Evolutionary conservation across 1,140 invertebrate species (phyloP), one percentile per base, ranked within the genome.

Genomic region (Lordiphosa collinella): DNA sequence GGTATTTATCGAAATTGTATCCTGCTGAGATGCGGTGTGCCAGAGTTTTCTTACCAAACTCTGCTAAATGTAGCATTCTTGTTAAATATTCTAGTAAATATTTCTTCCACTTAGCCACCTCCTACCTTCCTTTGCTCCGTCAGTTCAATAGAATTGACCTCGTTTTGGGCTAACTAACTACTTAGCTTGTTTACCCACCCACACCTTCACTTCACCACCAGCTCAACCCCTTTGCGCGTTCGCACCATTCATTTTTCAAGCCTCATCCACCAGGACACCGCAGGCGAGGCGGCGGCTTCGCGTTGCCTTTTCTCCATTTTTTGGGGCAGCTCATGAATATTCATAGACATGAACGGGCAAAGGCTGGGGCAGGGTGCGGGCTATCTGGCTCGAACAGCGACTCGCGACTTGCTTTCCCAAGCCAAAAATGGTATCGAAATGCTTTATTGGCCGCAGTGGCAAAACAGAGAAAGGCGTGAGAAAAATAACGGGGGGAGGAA

Each of bases 271-370:
- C 49, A 25, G 22, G 52, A 29, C 16, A 12, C 16, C 22, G 29
- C 22, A 25, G 12, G 18, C 18, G n/a, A 25, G 29, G 25, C 40
- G 16, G n/a, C n/a, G 18, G 29, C 38, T 40, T 10, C 41, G 7
- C 22, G n/a, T 37, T 31, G 35, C 35, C 29, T 14, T 11, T 14
- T 29, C 40, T 41, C 37, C 32, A 35, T 32, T 75, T 82, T 80
- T 80, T 80, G 52, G 68, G 75, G 66, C 71, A 76, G 44, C 76
- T 82, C 76, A 80, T 80, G 76, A 80, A 80, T 80, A 80, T 80
- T 80, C 76, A 82, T 80, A 60, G 66, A 76, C 76, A 80, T 80
- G 76, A 82, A 80, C 76, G 66, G 57, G 66, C 70, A 67, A 69
- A 80, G 71, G 57, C 67, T 55, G 50, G 22, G 22, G 6, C 5